Percentiles rank a stretch among this genome's conserved stretches.
These are phyloP conservation scores for Coelopa pilipes DNA, from an alignment of 2,888 invertebrate genomes.

Conservation along the genomic window DNA sequence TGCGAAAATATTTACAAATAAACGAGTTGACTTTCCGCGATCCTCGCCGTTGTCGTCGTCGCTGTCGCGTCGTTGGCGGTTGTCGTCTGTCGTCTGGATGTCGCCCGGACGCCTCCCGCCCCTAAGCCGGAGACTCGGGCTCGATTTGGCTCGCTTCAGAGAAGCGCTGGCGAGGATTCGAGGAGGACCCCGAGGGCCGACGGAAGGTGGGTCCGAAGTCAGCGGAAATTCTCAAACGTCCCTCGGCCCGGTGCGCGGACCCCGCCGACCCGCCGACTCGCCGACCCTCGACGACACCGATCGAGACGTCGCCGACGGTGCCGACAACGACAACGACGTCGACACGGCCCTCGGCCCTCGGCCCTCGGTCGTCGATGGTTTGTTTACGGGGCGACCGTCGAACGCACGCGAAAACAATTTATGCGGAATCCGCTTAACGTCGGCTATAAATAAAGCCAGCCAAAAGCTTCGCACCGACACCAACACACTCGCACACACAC, in stretches of 20 bases:
- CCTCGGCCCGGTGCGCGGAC: not conserved
- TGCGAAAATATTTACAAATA: constrained; percentile 56
- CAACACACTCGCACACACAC: not conserved
- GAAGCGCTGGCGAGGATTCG: too few species aligned
- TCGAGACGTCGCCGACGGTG: too few species aligned
- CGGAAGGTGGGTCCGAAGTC: constrained; percentile 13
- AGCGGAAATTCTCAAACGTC: not conserved
- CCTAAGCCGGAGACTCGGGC: too few species aligned
- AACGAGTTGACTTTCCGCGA: constrained; percentile 46
- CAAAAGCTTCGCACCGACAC: not conserved
- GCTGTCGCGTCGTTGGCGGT: not conserved
- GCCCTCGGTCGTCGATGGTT: not conserved
- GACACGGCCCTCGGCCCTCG: not conserved
- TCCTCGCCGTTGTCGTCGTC: not conserved
- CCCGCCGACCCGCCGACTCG: too few species aligned
- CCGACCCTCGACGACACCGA: too few species aligned
- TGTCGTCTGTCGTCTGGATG: not conserved
- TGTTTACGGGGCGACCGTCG: not conserved
- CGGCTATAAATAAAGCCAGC: constrained; percentile 3
- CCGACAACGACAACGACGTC: not conserved
- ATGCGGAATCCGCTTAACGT: not conserved
- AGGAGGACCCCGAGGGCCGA: too few species aligned
- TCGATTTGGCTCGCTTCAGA: too few species aligned
- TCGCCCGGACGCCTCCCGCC: not conserved
- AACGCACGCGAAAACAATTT: not conserved